Conservation (phyloP, 2,797 vertebrate genomes). For the Graptemys geographica region DNA sequence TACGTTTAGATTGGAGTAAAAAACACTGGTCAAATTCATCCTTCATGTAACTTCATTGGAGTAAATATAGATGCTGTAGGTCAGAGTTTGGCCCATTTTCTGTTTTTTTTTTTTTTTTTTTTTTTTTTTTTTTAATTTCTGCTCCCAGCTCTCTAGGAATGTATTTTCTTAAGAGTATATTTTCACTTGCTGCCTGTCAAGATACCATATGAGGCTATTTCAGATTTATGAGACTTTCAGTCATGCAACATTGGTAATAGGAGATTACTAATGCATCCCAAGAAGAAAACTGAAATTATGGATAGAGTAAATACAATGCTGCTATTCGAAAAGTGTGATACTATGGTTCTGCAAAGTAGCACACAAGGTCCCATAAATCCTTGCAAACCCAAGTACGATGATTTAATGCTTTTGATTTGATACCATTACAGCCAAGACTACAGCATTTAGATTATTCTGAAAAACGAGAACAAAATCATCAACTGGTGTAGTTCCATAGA, state of each 20-base stretch:
- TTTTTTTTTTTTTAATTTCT: neutral
- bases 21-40: neutral
- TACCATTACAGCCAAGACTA: neutral
- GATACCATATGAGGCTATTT: neutral
- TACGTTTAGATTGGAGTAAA: neutral
- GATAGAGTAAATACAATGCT: conserved; percentile 20
- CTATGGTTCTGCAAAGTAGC: neutral
- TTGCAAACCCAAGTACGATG: neutral
- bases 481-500: neutral
- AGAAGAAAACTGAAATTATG: conserved; percentile 47
- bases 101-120: neutral
- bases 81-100: neutral
- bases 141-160: neutral
- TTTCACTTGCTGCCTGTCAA: neutral
- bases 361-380: neutral
- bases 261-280: conserved; percentile 14
- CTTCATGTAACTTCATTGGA: neutral
- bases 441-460: neutral
- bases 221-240: neutral
- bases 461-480: neutral
- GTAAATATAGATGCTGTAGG: neutral
- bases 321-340: neutral
- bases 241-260: conserved; percentile 31
- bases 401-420: neutral
- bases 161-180: neutral